phyloP scores from a whole-genome alignment of 2,888 invertebrate species.

The Candidula unifasciata region DNA sequence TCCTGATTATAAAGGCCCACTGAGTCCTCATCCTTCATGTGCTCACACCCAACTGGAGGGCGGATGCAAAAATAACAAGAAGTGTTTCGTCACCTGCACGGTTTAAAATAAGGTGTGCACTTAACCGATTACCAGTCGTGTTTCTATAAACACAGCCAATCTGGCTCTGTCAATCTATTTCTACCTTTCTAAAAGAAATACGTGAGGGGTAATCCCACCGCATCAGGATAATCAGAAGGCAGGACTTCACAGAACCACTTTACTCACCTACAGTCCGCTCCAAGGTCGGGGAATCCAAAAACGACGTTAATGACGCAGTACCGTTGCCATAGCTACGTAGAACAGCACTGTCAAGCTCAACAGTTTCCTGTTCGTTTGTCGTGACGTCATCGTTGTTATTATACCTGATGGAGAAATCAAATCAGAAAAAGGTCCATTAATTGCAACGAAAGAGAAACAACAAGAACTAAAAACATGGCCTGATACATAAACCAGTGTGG shows the following conservation, averaged over 20 bases:
- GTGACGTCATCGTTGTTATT: conserved; percentile 60
- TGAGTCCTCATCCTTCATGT: too few species aligned
- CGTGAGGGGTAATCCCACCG: too few species aligned
- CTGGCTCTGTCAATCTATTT: too few species aligned
- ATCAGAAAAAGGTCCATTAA: neutral
- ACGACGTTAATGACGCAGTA: conserved; percentile 47
- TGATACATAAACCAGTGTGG: too few species aligned
- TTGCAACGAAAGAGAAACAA: neutral
- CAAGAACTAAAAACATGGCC: neutral
- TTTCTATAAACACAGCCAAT: neutral
- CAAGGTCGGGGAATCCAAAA: conserved; percentile 42
- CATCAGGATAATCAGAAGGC: too few species aligned
- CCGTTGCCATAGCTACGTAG: conserved; percentile 53
- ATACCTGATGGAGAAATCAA: conserved; percentile 56
- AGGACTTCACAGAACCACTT: too few species aligned
- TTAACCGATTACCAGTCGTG: neutral
- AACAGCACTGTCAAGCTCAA: conserved; percentile 52
- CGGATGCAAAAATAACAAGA: neutral
- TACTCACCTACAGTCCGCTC: conserved; percentile 51
- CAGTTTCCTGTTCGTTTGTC: conserved; percentile 44
- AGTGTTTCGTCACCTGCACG: neutral
- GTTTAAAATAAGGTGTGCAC: neutral
- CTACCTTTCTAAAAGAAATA: too few species aligned
- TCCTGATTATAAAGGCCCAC: too few species aligned
- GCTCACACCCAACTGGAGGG: too few species aligned